Evolutionary conservation across 2,113 vertebrate genomes (phyloP).

Genomic region (Mustela lutreola): DNA sequence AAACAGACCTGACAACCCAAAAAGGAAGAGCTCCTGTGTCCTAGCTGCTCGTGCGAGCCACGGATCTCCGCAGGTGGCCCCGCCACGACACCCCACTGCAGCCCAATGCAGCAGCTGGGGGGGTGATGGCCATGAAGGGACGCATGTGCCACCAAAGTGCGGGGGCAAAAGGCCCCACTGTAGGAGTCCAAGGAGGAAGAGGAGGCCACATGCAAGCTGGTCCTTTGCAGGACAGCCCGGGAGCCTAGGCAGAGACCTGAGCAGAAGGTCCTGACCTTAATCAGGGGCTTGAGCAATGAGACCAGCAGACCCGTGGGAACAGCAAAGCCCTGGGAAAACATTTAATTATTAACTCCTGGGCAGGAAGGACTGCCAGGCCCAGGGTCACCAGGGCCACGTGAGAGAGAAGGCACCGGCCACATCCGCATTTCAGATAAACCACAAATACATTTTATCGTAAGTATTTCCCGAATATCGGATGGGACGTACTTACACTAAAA

Average conservation of each 20-base stretch:
- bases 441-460: accelerated
- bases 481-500: background rate
- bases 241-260: background rate
- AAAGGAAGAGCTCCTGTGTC: accelerated
- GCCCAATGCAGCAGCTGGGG: accelerated
- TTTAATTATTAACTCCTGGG: slow-evolving; percentile 55
- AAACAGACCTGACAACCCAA: background rate
- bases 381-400: accelerated
- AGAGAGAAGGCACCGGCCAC: background rate
- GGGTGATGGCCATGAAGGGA: background rate
- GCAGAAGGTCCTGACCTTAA: background rate
- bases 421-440: background rate
- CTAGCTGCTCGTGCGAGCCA: accelerated
- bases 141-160: accelerated
- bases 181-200: background rate
- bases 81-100: accelerated
- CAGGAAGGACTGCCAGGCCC: background rate
- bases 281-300: background rate
- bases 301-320: background rate
- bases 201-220: accelerated
- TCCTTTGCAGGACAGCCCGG: background rate
- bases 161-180: accelerated
- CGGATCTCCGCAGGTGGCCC: accelerated
- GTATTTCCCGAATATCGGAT: accelerated
- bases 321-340: background rate